Conservation (phyloP, 2,113 vertebrate species). For the Machaerirhynchus nigripectus region DNA sequence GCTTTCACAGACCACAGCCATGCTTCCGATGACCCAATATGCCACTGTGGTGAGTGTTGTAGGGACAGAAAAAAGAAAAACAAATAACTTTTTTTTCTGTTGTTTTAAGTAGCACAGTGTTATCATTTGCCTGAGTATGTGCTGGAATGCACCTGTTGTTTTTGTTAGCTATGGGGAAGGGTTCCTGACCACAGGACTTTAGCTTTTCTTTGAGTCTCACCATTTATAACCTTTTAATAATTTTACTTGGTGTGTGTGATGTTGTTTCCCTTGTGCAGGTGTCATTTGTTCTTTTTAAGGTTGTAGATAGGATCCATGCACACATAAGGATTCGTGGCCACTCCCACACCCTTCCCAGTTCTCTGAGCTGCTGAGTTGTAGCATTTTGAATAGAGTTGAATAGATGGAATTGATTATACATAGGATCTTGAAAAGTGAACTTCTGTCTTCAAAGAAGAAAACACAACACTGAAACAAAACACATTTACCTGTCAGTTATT, state of each 20-base stretch:
- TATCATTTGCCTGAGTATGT: neutral
- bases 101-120: neutral
- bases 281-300: conserved; percentile 18
- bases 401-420: conserved; percentile 41
- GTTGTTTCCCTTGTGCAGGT: neutral
- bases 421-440: conserved; percentile 42
- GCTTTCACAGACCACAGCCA: neutral
- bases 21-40: neutral
- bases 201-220: neutral
- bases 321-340: neutral
- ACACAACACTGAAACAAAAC: conserved; percentile 41
- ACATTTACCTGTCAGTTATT: conserved; percentile 45
- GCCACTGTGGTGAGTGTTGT: neutral
- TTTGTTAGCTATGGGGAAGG: neutral
- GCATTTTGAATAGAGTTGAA: conserved; percentile 28
- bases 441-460: conserved; percentile 43
- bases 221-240: neutral
- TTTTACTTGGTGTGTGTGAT: neutral
- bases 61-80: neutral
- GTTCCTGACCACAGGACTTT: neutral
- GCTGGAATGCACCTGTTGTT: neutral
- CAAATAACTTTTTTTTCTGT: too few relatives aligned
- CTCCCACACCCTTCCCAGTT: neutral
- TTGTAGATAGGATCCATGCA: neutral
- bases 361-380: conserved; percentile 2